Base-by-base conservation (phyloP, 1,140 invertebrate genomes). In the Meteorus sp. region DNA sequence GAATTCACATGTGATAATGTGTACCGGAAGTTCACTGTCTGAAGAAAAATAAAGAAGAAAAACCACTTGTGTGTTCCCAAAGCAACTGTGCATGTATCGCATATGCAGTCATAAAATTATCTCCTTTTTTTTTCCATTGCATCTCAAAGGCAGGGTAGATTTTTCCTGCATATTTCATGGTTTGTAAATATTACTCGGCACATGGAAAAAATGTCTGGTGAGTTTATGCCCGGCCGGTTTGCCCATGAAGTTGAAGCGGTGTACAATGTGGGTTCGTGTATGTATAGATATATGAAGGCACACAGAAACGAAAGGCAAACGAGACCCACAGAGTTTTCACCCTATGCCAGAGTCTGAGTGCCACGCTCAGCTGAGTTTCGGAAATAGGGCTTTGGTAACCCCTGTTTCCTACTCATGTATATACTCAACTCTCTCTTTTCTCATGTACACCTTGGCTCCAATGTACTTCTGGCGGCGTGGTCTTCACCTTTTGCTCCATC, bases 301-400 rank as follows among this genome's bases (percentile, higher is more conserved):
- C n/a, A n/a, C n/a, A n/a, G 60, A 57, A 57, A 56, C 54, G 37
- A 61, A 57, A 41, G 33, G 51, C 51, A 53, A 39, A n/a, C 20
- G 41, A 19, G 72, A 70, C 69, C 73, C 68, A 71, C 69, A 62
- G 72, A 74, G 67, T 76, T 76, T 76, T 73, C 73, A 74, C 66
- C 70, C 69, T 66, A 73, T 73, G 73, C 70, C 68, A 61, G 63
- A 75, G 74, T 75, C 74, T 76, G 72, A 75, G 72, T 74, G 69
- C 72, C 63, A 69, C 71, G 73, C 74, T 75, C 64, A 61, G 73
- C 71, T 75, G 73, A 67, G 71, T 76, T 72, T 74, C 63, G 71
- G 75, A 76, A 73, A n/a, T n/a, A 70, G 68, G 69, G 72, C 67
- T 71, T 66, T 62, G 64, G n/a, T n/a, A 65, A 71, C 62, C 63